A percentile compares a stretch with the other conserved stretches of the same genome.
These are phyloP conservation scores for Spatulosminthurus flaviceps DNA, from an alignment of 2,888 invertebrate genomes.

Conservation along the genomic window DNA sequence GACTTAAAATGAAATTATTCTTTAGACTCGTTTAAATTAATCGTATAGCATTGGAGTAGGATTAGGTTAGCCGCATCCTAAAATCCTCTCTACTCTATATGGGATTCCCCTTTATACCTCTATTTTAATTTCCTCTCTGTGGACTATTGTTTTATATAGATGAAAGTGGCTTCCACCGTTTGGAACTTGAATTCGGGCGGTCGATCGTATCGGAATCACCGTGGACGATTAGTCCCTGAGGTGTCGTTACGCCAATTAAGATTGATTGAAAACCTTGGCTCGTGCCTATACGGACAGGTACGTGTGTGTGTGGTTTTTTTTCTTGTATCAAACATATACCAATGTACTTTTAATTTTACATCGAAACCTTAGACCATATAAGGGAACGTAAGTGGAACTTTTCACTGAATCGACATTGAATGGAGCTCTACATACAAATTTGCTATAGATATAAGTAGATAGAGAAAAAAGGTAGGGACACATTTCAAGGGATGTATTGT, in stretches of 20 bases:
- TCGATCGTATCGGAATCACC: slow-evolving; percentile 60
- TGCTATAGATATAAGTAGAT: too few relatives aligned
- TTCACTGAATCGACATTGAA: not conserved
- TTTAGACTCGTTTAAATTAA: too few relatives aligned
- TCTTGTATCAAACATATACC: not conserved
- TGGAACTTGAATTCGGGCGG: slow-evolving; percentile 62
- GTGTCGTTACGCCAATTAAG: slow-evolving; percentile 63
- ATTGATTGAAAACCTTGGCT: slow-evolving; percentile 63
- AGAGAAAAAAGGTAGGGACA: too few relatives aligned
- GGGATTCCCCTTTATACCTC: not conserved
- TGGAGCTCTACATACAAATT: not conserved
- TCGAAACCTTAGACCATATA: not conserved
- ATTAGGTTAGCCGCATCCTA: too few relatives aligned
- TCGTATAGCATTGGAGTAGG: too few relatives aligned
- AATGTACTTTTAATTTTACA: not conserved
- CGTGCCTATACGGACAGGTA: slow-evolving; percentile 62
- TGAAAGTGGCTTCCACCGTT: slow-evolving; percentile 55
- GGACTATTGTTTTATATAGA: slow-evolving; percentile 50
- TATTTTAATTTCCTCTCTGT: not conserved
- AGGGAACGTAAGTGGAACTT: not conserved
- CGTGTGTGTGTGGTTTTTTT: slow-evolving; percentile 31
- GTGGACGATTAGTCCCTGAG: slow-evolving; percentile 61
- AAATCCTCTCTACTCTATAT: too few relatives aligned
- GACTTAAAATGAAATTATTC: too few relatives aligned
- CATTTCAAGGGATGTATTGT: too few relatives aligned